Evolutionary conservation across 1,140 invertebrate genomes (phyloP), one percentile per base, ranked within the genome.

Genomic region (Trypoxylus dichotomus): DNA sequence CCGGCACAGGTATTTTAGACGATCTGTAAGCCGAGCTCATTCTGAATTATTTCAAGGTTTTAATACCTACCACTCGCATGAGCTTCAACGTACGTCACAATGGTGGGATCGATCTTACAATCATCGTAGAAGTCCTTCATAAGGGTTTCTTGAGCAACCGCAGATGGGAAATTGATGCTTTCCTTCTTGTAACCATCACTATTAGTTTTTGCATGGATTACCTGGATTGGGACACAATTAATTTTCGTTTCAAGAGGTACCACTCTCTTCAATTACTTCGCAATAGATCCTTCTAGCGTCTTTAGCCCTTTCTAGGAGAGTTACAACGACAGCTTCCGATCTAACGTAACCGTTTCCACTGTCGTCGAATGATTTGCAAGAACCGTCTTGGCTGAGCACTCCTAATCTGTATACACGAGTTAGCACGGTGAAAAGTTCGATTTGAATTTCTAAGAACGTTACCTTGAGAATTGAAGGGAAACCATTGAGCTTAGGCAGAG

Each of bases 91-190:
- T 93, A 95, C 32, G 87, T 85, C 1, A 94, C 88, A 21, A 84
- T 80, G 47, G 85, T 80, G 3, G 93, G 92, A 80, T 90, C 85
- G 13, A 95, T 81, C 27, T 87, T 86, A 11, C 89, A 87, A 81
- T 92, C 90, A 19, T 86, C 81, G 80, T 94, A 94, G 58, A 88
- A 71, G 1, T 96, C 93, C 24, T 90, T 85, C 0, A 98, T 86
- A 1, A 98, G 87, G 73, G 89, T 86, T 79, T 92, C 91, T 85
- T 98, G 96, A 72, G 95, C 88, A 19, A 90, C 87, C 41, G 94
- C 94, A 3, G 94, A 95, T 0, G 97, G 96, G 84, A 95, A 98
- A 0, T 96, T 97, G 79, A 98, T 96, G n/a, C 94, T 94, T 83
- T 88, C 83, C 29, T 86, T 84, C 85, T 93, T 94, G 84, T 89